Evolutionary conservation across 2,888 invertebrate species (phyloP).

Genomic region (Ophion obscuratus): DNA sequence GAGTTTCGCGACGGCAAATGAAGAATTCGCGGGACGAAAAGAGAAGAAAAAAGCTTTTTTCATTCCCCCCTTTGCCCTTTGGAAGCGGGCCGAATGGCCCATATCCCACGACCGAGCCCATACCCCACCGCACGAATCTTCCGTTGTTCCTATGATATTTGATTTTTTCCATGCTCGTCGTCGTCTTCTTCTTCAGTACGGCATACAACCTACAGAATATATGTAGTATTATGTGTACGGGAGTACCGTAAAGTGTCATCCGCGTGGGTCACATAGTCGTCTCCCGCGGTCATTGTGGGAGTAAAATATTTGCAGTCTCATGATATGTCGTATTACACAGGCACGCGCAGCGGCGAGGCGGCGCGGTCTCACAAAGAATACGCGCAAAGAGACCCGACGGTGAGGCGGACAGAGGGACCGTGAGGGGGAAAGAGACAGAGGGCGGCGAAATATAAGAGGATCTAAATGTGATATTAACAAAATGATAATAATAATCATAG

Average conservation of each 20-base stretch:
- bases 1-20: slow-evolving; percentile 43
- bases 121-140: slow-evolving; percentile 15
- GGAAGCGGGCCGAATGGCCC: slow-evolving; percentile 46
- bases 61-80: slow-evolving; percentile 5
- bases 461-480: slow-evolving; percentile 41
- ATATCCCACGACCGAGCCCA: slow-evolving; percentile 55
- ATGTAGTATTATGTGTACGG: slow-evolving; percentile 39
- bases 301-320: slow-evolving; percentile 61
- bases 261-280: slow-evolving; percentile 49
- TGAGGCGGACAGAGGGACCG: not conserved
- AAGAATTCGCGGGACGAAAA: slow-evolving; percentile 29
- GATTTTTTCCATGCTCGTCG: not conserved
- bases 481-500: slow-evolving; percentile 2
- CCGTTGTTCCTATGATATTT: slow-evolving; percentile 39
- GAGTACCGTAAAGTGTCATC: slow-evolving; percentile 62
- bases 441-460: slow-evolving; percentile 33
- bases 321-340: slow-evolving; percentile 27
- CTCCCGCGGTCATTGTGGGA: slow-evolving; percentile 23
- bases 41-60: not conserved
- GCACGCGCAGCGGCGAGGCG: not conserved
- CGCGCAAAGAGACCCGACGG: not conserved
- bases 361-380: slow-evolving; percentile 46
- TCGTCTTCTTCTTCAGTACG: not conserved
- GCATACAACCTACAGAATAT: not conserved
- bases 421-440: not conserved